A percentile compares a stretch with the other conserved stretches of the same genome.
Evolutionary conservation across 1,140 invertebrate genomes (phyloP).

Genomic region (Aporrectodea caliginosa): DNA sequence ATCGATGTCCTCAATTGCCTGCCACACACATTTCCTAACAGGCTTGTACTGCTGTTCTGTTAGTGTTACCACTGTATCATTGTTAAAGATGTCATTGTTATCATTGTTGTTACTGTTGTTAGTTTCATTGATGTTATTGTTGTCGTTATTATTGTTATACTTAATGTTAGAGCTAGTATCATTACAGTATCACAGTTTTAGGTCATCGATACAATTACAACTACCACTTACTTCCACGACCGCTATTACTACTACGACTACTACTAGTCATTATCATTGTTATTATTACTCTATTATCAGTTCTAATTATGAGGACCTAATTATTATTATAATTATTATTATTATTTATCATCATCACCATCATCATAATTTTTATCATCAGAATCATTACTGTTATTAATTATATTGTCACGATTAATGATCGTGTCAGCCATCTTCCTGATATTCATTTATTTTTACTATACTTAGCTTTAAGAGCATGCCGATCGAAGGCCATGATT

Average conservation of each 20-base stretch:
- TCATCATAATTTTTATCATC: background rate
- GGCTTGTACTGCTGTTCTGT: no score
- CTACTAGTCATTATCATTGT: background rate
- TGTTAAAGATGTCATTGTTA: background rate
- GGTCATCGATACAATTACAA: no score
- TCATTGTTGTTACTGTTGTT: conserved; percentile 13
- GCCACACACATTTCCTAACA: no score
- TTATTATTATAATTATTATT: conserved; percentile 1
- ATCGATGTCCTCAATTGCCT: conserved; percentile 96
- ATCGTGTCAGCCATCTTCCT: no score
- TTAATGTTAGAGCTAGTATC: no score
- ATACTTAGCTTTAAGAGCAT: no score
- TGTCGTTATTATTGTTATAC: background rate
- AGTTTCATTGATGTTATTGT: background rate
- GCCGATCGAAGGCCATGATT: background rate
- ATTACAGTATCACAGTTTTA: no score
- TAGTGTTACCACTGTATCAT: background rate
- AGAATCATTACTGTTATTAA: background rate
- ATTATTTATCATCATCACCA: background rate
- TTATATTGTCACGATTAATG: background rate
- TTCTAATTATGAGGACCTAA: background rate
- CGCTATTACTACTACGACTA: background rate
- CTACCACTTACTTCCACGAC: no score
- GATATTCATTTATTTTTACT: no score
- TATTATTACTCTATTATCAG: background rate